phyloP scores from a whole-genome alignment of 2,888 invertebrate genomes.

The Tanypteryx hageni region DNA sequence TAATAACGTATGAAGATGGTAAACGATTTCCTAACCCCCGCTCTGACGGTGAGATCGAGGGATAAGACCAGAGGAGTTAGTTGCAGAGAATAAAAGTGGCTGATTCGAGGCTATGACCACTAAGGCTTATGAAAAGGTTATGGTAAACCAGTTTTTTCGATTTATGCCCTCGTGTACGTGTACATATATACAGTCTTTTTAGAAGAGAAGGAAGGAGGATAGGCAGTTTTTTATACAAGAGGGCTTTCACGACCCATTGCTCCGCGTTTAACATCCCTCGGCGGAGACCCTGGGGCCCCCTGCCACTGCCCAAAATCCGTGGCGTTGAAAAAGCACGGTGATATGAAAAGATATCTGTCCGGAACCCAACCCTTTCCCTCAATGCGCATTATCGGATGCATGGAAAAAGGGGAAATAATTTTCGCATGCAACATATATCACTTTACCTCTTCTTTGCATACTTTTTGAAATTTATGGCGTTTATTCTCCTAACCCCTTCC shows the following conservation, averaged over 20 bases:
- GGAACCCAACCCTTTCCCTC: neutral
- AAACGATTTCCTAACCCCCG: neutral
- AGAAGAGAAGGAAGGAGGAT: neutral
- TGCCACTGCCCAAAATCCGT: neutral
- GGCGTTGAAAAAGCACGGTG: conserved; percentile 3
- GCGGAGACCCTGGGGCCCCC: neutral
- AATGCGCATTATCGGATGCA: neutral
- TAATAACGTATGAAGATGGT: neutral
- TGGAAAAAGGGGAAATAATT: neutral
- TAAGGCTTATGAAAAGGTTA: conserved; percentile 10
- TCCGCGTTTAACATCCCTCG: conserved; percentile 11
- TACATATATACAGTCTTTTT: conserved; percentile 7
- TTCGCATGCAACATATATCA: conserved; percentile 50
- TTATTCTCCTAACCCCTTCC: neutral
- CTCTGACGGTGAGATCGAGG: neutral
- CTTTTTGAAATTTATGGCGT: conserved; percentile 51
- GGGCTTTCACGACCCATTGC: conserved; percentile 17
- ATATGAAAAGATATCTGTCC: neutral
- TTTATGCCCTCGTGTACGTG: conserved; percentile 1
- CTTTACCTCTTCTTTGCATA: conserved; percentile 60
- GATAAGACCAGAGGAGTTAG: neutral
- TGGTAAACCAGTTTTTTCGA: conserved; percentile 25
- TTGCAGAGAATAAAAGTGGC: neutral
- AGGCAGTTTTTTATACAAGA: neutral
- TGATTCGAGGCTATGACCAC: neutral